Evolutionary conservation across 2,888 invertebrate species (phyloP), one percentile per base, ranked within the genome.

Genomic region (Alloscopus bannaensis): DNA sequence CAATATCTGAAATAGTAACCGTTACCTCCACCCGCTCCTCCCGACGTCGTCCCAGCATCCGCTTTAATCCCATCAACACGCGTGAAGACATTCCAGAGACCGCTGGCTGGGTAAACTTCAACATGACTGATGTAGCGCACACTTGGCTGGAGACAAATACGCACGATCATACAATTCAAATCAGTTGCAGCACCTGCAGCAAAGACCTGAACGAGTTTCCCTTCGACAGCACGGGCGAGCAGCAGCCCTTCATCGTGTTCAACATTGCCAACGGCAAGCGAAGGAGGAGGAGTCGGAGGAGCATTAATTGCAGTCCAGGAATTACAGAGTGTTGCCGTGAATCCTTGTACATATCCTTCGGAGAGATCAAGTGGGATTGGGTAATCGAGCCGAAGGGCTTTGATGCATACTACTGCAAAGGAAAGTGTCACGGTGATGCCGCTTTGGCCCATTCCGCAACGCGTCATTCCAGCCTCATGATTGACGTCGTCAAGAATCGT

Each of bases 291-390:
- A 91, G 90, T 1, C 91, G 91, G 47, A 88, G 94, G 1, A 91
- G 92, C 28, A 88, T 93, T 11, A 93, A 93, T 87, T 94, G 95
- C 87, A 90, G 91, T 0, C 90, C 92, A 29, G 92, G 91, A 2
- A 89, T 92, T 82, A 93, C 92, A 40, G 94, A 94, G 86, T 96
- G 95, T 88, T 96, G 96, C 87, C 89, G 95, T 16, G 95, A 95
- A 87, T 93, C 93, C 45, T 90, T 96, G 0, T 94, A 93, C 87
- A 93, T 96, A 81, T 93, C 93, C 83, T 96, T 96, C 87, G 92
- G 92, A 80, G 94, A 95, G 50, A 92, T 96, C 70, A 95, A 95
- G 59, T 96, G 96, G 96, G 92, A 93, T 85, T 96, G 95, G 95
- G 95, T 96, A 79, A 91, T 96, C 82, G 91, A 92, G 83, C 96